Conservation (phyloP, 2,888 invertebrate genomes). For the Tipula unca region DNA sequence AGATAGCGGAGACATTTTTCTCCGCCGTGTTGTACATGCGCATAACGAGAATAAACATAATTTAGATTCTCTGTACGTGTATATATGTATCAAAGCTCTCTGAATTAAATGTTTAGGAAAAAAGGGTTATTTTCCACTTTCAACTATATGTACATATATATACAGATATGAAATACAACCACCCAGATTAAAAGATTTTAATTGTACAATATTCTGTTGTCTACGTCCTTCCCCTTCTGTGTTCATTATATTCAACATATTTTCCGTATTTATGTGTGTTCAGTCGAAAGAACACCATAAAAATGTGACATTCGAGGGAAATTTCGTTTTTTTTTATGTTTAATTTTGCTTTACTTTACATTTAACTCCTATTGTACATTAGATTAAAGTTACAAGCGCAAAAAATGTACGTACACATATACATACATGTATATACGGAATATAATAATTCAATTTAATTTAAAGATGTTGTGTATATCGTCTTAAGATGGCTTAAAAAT, state of each 20-base stretch:
- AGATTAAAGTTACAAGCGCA: background rate
- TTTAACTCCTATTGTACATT: background rate
- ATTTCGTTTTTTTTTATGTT: background rate
- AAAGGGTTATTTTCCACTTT: background rate
- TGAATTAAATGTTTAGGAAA: background rate
- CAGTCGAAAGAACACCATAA: background rate
- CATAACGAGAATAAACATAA: background rate
- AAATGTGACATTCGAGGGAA: background rate
- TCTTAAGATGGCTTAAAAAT: background rate
- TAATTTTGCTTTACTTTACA: background rate
- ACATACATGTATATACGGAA: background rate
- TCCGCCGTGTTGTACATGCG: background rate
- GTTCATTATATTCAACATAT: background rate
- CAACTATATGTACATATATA: too few relatives aligned
- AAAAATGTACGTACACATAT: background rate
- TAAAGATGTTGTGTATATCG: constrained; percentile 1
- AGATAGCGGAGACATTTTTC: background rate
- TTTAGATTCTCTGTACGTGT: background rate
- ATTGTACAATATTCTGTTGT: background rate
- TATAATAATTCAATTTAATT: background rate
- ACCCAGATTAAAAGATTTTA: background rate
- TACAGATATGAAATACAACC: background rate
- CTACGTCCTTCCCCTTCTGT: background rate
- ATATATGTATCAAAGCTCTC: background rate
- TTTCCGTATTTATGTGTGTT: background rate